Base-by-base conservation (phyloP, 64 coral and sea anemone genomes). In the Dendronephthya gigantea region DNA sequence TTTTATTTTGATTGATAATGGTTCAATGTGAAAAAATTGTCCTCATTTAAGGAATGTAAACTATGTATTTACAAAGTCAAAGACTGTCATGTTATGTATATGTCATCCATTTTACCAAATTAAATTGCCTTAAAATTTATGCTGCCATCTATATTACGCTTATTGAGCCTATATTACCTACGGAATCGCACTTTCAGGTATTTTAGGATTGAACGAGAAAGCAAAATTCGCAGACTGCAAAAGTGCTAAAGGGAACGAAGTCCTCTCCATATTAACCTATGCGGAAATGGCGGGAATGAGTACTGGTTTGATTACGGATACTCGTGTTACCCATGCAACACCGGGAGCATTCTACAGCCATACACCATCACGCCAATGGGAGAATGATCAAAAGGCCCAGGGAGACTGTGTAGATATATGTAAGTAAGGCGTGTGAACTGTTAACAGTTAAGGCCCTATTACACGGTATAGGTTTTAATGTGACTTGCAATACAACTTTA, bases 251-350 rank as follows among this genome's bases (percentile, higher is more conserved):
- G 83, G 70, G 4, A 82, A 72, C 25, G 90, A 94, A 68, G 43
- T 94, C 5, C 16, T 82, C 4, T 90, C 88, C 12, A 88, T 94
- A 31, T 31, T 94, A 8, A 90, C 84, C 38, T 68, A 88, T 14
- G 92, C 92, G 85, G 89, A 94, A 40, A 82, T 88, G 0, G 83
- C 89, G 40, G 89, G 89, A 69, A 94, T 94, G 92, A 88, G 89
- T 17, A 94, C 92, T 15, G 92, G 92, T 5, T 12, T 94, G 39
- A 83, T 94, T 34, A 90, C 85, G 3, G 87, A 85, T 29, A 81
- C 88, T 32, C 92, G 92, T 0, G 51, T 83, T 0, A 94, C 92
- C 17, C 92, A 94, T n/a, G 85, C 82, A 1, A 85, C 92, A 11
- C 85, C 82, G 8, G 27, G 89, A 13, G 31, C 68, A 1, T 79